phyloP scores from a whole-genome alignment of 1,140 invertebrate genomes.

The Bicyclus anynana region DNA sequence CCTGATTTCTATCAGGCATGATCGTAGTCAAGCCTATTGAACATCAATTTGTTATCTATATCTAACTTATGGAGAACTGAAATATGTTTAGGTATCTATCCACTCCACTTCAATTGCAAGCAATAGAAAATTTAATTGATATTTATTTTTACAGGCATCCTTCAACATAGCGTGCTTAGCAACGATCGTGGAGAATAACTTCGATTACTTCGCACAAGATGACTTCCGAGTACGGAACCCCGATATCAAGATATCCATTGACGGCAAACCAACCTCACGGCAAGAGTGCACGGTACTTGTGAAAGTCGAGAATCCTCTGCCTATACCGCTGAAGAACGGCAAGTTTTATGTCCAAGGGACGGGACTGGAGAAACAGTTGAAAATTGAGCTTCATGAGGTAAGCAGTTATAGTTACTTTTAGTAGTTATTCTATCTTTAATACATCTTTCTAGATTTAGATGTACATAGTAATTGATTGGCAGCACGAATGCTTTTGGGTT shows the following conservation, averaged over 20 bases:
- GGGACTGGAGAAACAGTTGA: slow-evolving; percentile 84
- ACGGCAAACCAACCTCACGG: slow-evolving; percentile 80
- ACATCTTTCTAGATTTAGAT: too few relatives aligned
- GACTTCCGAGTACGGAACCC: slow-evolving; percentile 94
- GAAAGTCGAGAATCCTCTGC: slow-evolving; percentile 90
- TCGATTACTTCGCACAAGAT: slow-evolving; percentile 93
- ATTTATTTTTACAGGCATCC: slow-evolving; percentile 79
- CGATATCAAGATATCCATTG: slow-evolving; percentile 87
- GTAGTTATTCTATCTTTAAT: too few relatives aligned
- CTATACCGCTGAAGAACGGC: slow-evolving; percentile 85
- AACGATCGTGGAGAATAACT: slow-evolving; percentile 88
- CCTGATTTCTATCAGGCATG: too few relatives aligned
- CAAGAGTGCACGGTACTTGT: slow-evolving; percentile 82
- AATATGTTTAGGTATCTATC: too few relatives aligned
- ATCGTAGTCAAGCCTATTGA: too few relatives aligned
- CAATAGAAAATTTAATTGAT: too few relatives aligned
- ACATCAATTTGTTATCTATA: too few relatives aligned
- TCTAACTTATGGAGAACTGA: too few relatives aligned
- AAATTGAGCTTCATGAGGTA: slow-evolving; percentile 83
- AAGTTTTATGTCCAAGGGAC: slow-evolving; percentile 88
- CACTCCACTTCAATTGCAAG: too few relatives aligned
- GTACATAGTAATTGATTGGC: too few relatives aligned
- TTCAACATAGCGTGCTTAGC: slow-evolving; percentile 92
- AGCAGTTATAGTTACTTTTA: too few relatives aligned
- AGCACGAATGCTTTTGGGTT: too few relatives aligned